Evolutionary conservation across 2,797 vertebrate genomes (phyloP).

Genomic region (Molossus molossus): DNA sequence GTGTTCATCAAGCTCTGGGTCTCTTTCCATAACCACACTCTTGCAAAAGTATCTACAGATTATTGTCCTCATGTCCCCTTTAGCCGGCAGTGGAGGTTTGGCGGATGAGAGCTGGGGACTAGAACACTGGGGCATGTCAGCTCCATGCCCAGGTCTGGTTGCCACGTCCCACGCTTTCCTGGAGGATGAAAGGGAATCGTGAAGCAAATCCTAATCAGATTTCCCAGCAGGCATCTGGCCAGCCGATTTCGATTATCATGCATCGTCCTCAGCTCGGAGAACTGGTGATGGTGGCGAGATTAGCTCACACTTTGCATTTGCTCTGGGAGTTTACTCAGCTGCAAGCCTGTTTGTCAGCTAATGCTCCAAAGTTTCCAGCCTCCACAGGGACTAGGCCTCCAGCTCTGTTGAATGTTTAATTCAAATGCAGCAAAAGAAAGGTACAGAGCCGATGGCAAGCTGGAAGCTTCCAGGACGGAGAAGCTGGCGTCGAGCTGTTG

Average conservation of each 20-base stretch:
- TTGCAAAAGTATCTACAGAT: neutral
- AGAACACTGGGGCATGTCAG: neutral
- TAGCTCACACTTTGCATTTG: conserved; percentile 76
- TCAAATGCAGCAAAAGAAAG: conserved; percentile 58
- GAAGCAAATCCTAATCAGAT: conserved; percentile 79
- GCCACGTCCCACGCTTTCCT: conserved; percentile 11
- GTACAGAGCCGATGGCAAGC: neutral
- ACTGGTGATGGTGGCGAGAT: conserved; percentile 73
- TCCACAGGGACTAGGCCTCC: neutral
- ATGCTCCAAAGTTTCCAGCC: conserved; percentile 66
- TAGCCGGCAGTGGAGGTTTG: neutral
- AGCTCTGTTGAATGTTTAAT: conserved; percentile 74
- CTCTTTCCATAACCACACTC: neutral
- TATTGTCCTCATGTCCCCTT: neutral
- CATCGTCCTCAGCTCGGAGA: conserved; percentile 81
- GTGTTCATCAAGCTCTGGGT: neutral
- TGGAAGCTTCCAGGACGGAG: conserved; percentile 23
- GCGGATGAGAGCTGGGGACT: neutral
- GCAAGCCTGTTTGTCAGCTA: conserved; percentile 75
- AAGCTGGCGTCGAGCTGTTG: neutral
- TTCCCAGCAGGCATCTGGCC: conserved; percentile 69
- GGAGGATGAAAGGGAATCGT: conserved; percentile 66
- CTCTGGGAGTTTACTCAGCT: conserved; percentile 71
- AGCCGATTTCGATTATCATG: conserved; percentile 81
- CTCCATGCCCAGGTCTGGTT: conserved; percentile 42